Percentiles rank a stretch among this genome's conserved stretches.
Evolutionary conservation across 2,113 vertebrate species (phyloP).

Genomic region (Grammomys dolichurus): DNA sequence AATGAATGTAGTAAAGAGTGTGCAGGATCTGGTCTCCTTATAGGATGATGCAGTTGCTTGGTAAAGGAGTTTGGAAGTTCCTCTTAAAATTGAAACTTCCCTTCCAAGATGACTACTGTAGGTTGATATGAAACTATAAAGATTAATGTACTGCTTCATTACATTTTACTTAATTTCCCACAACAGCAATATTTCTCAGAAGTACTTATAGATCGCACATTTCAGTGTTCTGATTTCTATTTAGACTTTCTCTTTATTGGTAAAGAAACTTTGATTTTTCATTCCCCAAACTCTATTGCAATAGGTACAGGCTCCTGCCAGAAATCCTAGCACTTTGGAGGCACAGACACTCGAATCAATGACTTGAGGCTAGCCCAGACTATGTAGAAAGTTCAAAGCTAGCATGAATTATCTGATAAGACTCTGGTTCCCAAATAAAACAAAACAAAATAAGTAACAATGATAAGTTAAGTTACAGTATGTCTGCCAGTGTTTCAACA

Average conservation of each 20-base stretch:
- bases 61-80: not conserved
- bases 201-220: not conserved
- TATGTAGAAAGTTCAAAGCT: not conserved
- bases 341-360: not conserved
- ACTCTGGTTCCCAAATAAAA: not conserved
- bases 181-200: not conserved
- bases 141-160: not conserved
- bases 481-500: not conserved
- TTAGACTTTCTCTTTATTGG: not conserved
- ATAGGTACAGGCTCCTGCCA: not conserved
- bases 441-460: not conserved
- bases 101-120: not conserved
- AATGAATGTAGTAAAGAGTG: not conserved
- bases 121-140: not conserved
- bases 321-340: not conserved
- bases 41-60: not conserved
- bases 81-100: not conserved
- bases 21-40: not conserved
- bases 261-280: constrained; percentile 28
- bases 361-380: not conserved
- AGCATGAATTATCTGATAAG: not conserved
- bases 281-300: not conserved
- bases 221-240: constrained; percentile 23
- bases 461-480: not conserved
- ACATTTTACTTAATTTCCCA: not conserved